Evolutionary conservation across 2,888 invertebrate species (phyloP).

Genomic region (Leptopilina syphax): DNA sequence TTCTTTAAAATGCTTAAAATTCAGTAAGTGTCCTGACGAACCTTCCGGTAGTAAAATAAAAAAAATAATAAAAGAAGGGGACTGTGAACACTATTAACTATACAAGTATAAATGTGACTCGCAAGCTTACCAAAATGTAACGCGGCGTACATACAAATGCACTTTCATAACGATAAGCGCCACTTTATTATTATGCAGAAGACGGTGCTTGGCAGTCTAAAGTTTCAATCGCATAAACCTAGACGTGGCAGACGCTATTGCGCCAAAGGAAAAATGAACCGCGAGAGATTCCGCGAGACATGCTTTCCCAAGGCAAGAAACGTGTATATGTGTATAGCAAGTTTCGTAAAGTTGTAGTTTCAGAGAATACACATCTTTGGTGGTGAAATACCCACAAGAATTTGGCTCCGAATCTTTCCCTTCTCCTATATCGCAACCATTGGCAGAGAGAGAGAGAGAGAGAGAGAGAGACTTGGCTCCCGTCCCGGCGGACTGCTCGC

Average conservation of each 20-base stretch:
- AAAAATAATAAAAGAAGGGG: background rate
- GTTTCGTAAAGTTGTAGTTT: background rate
- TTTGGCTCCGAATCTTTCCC: constrained; percentile 43
- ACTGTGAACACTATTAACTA: constrained; percentile 27
- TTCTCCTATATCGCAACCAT: constrained; percentile 21
- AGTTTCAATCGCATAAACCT: constrained; percentile 38
- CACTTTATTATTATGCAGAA: constrained; percentile 38
- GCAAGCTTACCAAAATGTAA: constrained; percentile 28
- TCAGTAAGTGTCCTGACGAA: constrained; percentile 17
- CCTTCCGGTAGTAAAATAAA: constrained; percentile 13
- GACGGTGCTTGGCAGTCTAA: constrained; percentile 39
- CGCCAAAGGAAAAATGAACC: constrained; percentile 37
- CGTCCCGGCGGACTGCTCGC: constrained; percentile 51
- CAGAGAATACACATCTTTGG: background rate
- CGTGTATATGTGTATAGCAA: background rate
- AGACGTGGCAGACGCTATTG: constrained; percentile 38
- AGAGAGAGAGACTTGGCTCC: constrained; percentile 47
- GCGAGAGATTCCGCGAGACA: constrained; percentile 43
- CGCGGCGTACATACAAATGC: constrained; percentile 35
- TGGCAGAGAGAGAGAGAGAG: background rate
- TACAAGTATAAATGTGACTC: constrained; percentile 28
- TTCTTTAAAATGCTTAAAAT: constrained; percentile 22
- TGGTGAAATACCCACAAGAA: constrained; percentile 38
- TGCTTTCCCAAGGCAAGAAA: constrained; percentile 33
- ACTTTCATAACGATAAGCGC: constrained; percentile 37